Percentiles rank a stretch among this genome's conserved stretches.
Conservation (phyloP, 2,888 invertebrate species). For the Argyra leucocephala region DNA sequence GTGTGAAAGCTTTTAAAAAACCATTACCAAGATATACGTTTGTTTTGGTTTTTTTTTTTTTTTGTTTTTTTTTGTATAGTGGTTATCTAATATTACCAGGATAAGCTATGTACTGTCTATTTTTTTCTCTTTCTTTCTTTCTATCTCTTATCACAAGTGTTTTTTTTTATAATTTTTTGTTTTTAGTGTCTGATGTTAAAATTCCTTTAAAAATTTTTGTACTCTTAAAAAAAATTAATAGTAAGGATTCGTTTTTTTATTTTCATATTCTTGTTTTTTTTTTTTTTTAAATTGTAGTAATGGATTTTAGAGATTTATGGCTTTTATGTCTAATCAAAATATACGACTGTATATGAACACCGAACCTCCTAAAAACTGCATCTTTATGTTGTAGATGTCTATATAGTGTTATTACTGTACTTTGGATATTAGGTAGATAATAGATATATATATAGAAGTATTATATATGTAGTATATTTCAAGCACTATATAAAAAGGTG, state of each 20-base stretch:
- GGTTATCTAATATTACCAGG: too few relatives aligned
- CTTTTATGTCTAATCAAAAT: conserved; percentile 4
- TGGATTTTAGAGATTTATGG: background rate
- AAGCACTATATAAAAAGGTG: too few relatives aligned
- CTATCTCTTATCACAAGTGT: too few relatives aligned
- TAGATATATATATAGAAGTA: too few relatives aligned
- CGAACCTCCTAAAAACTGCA: background rate
- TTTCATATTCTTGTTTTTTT: background rate
- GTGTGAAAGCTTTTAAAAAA: conserved; percentile 1
- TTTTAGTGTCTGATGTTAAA: background rate
- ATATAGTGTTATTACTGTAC: too few relatives aligned
- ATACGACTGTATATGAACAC: background rate
- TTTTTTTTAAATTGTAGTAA: background rate
- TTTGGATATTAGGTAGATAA: too few relatives aligned
- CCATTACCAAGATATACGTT: background rate
- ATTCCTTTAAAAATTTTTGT: background rate
- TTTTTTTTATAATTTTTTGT: background rate
- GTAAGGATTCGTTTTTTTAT: too few relatives aligned
- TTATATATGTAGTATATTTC: too few relatives aligned
- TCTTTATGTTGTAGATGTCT: background rate
- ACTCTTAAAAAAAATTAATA: too few relatives aligned
- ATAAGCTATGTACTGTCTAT: background rate
- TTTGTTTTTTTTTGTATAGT: too few relatives aligned
- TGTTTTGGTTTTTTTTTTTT: too few relatives aligned
- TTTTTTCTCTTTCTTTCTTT: too few relatives aligned